phyloP scores from a whole-genome alignment of 2,113 vertebrate genomes.

The Lanius ludovicianus region DNA sequence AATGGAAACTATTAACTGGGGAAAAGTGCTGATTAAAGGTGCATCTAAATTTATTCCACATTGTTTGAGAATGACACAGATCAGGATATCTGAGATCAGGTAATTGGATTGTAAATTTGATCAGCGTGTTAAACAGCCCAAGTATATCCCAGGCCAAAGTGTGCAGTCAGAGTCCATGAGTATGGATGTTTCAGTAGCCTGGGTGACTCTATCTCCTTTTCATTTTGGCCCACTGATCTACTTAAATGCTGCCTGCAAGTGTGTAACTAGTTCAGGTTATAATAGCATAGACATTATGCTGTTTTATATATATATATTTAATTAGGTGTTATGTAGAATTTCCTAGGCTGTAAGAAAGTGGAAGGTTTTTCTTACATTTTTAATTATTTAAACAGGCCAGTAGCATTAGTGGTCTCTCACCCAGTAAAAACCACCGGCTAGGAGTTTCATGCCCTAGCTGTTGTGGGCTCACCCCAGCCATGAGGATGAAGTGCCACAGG shows the following conservation, averaged over 20 bases:
- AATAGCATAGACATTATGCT: neutral
- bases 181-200: neutral
- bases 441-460: neutral
- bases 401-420: neutral
- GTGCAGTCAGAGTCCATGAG: neutral
- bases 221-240: neutral
- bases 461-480: fast-evolving
- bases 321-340: neutral
- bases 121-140: neutral
- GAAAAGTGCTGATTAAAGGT: neutral
- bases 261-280: neutral
- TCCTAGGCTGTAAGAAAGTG: neutral
- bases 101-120: neutral
- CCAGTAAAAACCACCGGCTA: fast-evolving
- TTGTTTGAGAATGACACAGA: neutral
- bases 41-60: neutral
- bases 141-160: neutral
- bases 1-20: neutral
- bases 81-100: neutral
- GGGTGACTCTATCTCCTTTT: neutral
- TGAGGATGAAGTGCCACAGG: fast-evolving
- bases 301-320: neutral
- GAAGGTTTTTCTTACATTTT: neutral
- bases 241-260: neutral
- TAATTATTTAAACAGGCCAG: neutral